Percentiles rank a stretch among this genome's conserved stretches.
These are phyloP conservation scores for Blastobasis lacticolella DNA, from an alignment of 2,888 invertebrate genomes.

Conservation along the genomic window DNA sequence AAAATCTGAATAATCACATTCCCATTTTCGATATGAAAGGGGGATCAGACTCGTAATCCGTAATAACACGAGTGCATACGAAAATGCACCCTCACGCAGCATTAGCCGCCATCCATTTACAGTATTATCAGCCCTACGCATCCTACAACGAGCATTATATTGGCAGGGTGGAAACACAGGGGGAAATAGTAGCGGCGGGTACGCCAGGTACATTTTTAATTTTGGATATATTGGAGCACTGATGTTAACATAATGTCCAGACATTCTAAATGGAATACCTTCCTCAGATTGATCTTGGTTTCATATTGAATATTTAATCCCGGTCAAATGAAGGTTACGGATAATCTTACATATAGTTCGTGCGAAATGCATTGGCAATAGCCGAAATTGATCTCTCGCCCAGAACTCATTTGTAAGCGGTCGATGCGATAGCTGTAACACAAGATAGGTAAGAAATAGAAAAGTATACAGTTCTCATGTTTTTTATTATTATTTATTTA, in stretches of 20 bases:
- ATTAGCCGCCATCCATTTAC: conserved; percentile 34
- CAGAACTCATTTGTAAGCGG: too few species aligned
- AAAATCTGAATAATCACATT: conserved; percentile 1
- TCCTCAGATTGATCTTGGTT: not conserved
- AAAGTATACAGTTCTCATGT: too few species aligned
- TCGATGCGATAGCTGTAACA: too few species aligned
- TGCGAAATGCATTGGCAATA: too few species aligned
- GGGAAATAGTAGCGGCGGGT: not conserved
- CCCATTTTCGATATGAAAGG: conserved; percentile 1
- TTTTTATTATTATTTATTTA: too few species aligned
- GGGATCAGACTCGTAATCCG: conserved; percentile 1
- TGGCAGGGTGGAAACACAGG: conserved; percentile 19
- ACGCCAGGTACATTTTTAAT: not conserved
- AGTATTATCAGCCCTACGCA: conserved; percentile 39
- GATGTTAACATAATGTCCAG: not conserved
- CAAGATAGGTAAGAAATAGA: too few species aligned
- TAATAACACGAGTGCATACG: conserved; percentile 12
- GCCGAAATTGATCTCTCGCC: too few species aligned
- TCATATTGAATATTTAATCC: not conserved
- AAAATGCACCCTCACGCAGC: conserved; percentile 23
- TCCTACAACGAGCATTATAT: conserved; percentile 33
- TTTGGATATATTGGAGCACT: not conserved
- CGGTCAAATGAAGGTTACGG: not conserved
- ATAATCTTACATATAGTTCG: not conserved
- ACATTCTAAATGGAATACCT: not conserved